Evolutionary conservation across 2,113 vertebrate genomes (phyloP).

Genomic region (Pipra filicauda): DNA sequence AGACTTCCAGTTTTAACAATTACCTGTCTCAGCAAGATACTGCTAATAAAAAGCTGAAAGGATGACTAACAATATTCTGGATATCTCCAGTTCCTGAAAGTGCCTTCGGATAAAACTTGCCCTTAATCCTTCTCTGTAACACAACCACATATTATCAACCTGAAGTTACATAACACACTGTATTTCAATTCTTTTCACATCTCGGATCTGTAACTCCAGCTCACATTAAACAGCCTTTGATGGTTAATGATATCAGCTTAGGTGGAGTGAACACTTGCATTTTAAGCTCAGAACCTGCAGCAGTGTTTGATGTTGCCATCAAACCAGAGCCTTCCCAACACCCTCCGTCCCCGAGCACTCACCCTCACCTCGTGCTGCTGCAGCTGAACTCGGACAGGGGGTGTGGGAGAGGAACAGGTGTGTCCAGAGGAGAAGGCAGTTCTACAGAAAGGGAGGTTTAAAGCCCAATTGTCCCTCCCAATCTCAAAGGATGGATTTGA

Average conservation of each 20-base stretch:
- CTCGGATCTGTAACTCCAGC: background rate
- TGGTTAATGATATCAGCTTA: background rate
- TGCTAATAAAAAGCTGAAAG: background rate
- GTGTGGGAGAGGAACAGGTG: background rate
- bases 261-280: background rate
- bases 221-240: background rate
- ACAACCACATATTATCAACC: background rate
- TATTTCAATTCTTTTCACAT: background rate
- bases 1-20: background rate
- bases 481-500: background rate
- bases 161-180: background rate
- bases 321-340: background rate
- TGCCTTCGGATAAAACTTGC: slow-evolving; percentile 26
- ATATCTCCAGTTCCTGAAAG: background rate
- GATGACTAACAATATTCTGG: background rate
- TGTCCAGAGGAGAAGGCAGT: background rate
- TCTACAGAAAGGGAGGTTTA: background rate
- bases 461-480: background rate
- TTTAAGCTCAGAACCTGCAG: background rate
- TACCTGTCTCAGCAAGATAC: background rate
- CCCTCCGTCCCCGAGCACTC: fast-evolving
- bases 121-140: slow-evolving; percentile 14
- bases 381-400: fast-evolving
- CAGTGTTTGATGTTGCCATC: background rate
- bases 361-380: background rate